Evolutionary conservation across 1,140 invertebrate genomes (phyloP).

Genomic region (Drosophila asahinai): DNA sequence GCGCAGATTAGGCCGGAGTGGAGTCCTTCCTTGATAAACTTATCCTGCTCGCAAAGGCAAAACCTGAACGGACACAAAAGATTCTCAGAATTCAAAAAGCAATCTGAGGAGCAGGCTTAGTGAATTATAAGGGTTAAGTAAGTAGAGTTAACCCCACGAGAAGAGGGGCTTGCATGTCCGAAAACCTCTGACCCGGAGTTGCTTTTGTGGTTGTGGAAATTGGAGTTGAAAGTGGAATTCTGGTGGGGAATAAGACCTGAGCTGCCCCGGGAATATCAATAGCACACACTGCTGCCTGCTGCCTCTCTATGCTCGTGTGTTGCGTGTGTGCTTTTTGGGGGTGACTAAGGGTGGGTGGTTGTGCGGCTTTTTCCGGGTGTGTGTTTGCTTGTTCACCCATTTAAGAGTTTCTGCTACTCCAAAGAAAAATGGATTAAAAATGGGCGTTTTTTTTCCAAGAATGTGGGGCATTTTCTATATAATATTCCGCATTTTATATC

Average conservation of each 20-base stretch:
- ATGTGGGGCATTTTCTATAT: too few relatives aligned
- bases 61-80: not conserved
- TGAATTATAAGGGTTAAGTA: constrained; percentile 5
- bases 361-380: not conserved
- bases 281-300: not conserved
- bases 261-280: constrained; percentile 17
- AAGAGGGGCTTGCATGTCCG: constrained; percentile 6
- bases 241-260: not conserved
- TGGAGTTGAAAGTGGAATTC: constrained; percentile 1
- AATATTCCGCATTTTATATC: too few relatives aligned
- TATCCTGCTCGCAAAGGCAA: not conserved
- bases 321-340: not conserved
- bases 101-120: not conserved
- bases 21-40: not conserved
- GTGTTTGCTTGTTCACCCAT: constrained; percentile 1
- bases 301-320: not conserved
- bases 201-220: not conserved
- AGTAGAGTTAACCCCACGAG: constrained; percentile 7
- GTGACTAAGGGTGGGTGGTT: constrained; percentile 2
- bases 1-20: not conserved
- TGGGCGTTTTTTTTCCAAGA: not conserved
- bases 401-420: constrained; percentile 23
- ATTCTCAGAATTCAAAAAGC: not conserved
- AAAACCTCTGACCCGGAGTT: constrained; percentile 8
- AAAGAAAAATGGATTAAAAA: not conserved